Evolutionary conservation across 2,797 vertebrate species (phyloP), one percentile per base, ranked within the genome.

Genomic region (Stomatorhinus walkeri): DNA sequence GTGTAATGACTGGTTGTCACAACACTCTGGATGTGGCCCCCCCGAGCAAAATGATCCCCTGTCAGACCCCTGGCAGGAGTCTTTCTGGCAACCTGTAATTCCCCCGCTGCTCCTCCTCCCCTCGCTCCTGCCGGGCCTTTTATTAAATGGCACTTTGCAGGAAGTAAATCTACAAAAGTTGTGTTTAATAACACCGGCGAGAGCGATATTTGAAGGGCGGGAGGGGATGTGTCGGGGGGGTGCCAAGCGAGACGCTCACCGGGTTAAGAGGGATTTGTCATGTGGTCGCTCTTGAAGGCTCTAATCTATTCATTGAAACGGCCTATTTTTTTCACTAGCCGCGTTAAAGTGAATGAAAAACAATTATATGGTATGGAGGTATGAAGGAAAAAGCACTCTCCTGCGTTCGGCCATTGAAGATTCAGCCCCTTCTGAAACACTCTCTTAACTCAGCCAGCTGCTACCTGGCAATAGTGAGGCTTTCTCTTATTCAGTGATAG

Each of bases 1-100:
- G 96, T 96, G 95, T 99, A 99, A 99, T 99, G 97, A 99, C 95
- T 94, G 97, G 98, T 98, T 99, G 98, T 99, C 98, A 99, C 97
- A 99, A 99, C 98, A 99, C 97, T 95, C 97, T 96, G 97, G 97
- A 94, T 97, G 98, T 97, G 98, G 97, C 96, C 81, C 97, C 96
- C 96, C 94, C 96, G 95, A 96, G 94, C 97, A 95, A 98, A 98
- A 99, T 99, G 97, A 99, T 97, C 97, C 97, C 97, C 97, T 99
- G 98, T 99, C 98, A 99, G 96, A 98, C 97, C 93, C 92, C 92
- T 95, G 92, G 94, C 95, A 95, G 95, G 95, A 97, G 97, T 96
- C 93, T 91, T 94, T 90, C 95, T 98, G 97, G 97, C 98, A 99
- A 98, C 98, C 98, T 98, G 98, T 99, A 99, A 99, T 99, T 99